Evolutionary conservation across 2,113 vertebrate genomes (phyloP).

Genomic region (Setophaga coronata): DNA sequence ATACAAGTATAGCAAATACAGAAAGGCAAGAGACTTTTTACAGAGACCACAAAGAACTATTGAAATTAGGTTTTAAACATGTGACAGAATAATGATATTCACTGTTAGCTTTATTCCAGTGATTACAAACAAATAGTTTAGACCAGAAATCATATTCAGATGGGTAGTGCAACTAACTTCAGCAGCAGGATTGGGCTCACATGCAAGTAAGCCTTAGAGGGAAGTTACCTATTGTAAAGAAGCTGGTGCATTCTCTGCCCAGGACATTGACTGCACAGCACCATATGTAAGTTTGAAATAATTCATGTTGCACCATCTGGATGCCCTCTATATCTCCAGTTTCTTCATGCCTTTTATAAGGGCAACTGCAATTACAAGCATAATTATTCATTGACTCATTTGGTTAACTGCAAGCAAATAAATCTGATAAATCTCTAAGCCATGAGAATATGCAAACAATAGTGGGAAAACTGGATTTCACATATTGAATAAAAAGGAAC

Average conservation of each 20-base stretch:
- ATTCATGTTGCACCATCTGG: conserved; percentile 3
- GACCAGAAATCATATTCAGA: neutral
- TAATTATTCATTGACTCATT: conserved; percentile 2
- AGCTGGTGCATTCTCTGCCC: conserved; percentile 70
- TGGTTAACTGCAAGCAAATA: conserved; percentile 9
- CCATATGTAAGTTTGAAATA: conserved; percentile 62
- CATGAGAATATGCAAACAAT: conserved; percentile 29
- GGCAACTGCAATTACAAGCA: conserved; percentile 72
- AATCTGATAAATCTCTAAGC: neutral
- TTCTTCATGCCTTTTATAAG: conserved; percentile 25
- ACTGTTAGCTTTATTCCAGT: neutral
- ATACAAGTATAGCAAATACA: neutral
- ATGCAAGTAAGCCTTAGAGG: neutral
- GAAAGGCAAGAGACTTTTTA: neutral
- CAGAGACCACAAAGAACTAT: neutral
- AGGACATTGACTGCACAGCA: conserved; percentile 77
- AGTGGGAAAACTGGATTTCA: neutral
- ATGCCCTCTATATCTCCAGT: neutral
- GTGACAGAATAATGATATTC: neutral
- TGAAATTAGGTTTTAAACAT: neutral
- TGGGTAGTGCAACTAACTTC: neutral
- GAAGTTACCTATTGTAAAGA: conserved; percentile 78
- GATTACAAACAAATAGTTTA: neutral
- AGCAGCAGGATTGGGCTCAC: neutral
- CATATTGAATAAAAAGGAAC: conserved; percentile 5